Evolutionary conservation across 1,140 invertebrate species (phyloP), one percentile per base, ranked within the genome.

Genomic region (Drosophila nigromelanica): DNA sequence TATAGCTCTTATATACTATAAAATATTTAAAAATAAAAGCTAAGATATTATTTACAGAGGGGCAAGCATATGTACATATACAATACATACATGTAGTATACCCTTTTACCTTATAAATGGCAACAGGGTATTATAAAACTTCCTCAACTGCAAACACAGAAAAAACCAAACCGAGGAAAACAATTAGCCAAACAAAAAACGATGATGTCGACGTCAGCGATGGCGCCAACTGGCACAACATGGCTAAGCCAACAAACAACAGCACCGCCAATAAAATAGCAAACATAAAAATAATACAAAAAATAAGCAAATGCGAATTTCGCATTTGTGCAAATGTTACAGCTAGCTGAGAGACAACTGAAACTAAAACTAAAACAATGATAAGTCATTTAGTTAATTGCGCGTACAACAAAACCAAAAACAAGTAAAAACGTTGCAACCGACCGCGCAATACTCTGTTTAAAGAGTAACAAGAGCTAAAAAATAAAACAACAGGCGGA

Each of bases 141-240:
- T 45, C 55, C 55, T 58, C 11, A 67, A 40, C 15, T 35, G 33
- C 15, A 33, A 55, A 48, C 56, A 43, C 42, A 67, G 24, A 33
- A 78, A 73, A 58, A 62, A 37, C 47, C 47, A 64, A 60, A 42
- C 54, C 14, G 33, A 59, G 43, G 52, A 76, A 62, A 54, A 81
- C 62, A 56, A 54, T 52, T 73, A 81, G 55, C 64, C 39, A 63
- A 56, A 39, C 47, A 74, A 67, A 85, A 83, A 63, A 52, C 27
- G 39, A 45, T n/a, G 55, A 43, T 37, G 61, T 60, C 61, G 58
- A 61, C 75, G 37, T 40, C 45, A 12, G 70, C 55, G 80, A 86
- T 85, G 68, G 74, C 80, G 47, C 81, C 73, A 83, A 61, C 77
- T 85, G 80, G 81, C 69, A 85, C 80, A 75, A 80, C 56, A 67